phyloP scores from a whole-genome alignment of 2,797 vertebrate species.

The Esox masquinongy region DNA sequence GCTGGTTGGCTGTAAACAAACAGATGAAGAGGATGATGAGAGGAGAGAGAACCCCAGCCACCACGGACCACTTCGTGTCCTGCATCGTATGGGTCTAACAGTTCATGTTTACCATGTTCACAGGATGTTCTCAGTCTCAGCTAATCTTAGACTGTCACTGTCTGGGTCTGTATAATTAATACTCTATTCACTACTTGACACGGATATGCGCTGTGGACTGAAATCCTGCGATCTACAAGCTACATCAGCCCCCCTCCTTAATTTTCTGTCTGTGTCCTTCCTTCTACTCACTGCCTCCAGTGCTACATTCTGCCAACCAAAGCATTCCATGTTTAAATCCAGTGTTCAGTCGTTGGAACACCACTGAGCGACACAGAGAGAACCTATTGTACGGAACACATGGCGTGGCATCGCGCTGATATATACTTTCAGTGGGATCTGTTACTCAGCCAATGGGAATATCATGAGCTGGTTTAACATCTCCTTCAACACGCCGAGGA shows the following conservation, averaged over 20 bases:
- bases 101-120: too few species aligned
- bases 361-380: slow-evolving; percentile 40
- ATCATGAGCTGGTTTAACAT: slow-evolving; percentile 23
- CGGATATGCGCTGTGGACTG: background rate
- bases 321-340: slow-evolving; percentile 24
- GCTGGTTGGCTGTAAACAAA: slow-evolving; percentile 1
- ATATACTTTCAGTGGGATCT: slow-evolving; percentile 27
- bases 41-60: background rate
- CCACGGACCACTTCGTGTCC: too few species aligned
- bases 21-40: background rate
- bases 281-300: slow-evolving; percentile 21
- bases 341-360: slow-evolving; percentile 30
- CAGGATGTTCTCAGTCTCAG: too few species aligned
- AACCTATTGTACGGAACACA: slow-evolving; percentile 47
- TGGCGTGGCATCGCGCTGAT: slow-evolving; percentile 33
- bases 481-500: slow-evolving; percentile 7
- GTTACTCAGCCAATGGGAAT: slow-evolving; percentile 24
- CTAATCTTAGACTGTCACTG: background rate
- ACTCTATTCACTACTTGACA: background rate
- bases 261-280: slow-evolving; percentile 1
- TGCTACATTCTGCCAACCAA: slow-evolving; percentile 42
- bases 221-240: slow-evolving; percentile 17
- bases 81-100: too few species aligned
- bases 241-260: background rate
- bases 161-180: slow-evolving; percentile 2